Conservation (phyloP, 2,113 vertebrate genomes). For the Orthonyx spaldingii region DNA sequence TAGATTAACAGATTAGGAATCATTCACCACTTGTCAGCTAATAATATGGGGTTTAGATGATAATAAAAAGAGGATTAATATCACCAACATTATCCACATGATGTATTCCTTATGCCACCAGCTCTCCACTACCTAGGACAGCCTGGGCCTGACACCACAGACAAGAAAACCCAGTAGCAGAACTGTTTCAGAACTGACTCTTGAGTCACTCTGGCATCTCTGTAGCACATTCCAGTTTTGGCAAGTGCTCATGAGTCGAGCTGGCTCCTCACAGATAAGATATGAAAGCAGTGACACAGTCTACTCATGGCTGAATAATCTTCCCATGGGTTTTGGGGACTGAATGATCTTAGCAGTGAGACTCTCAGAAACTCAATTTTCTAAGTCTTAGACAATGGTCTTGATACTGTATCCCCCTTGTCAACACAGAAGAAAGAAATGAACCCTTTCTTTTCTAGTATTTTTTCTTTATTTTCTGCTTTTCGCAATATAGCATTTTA, state of each 20-base stretch:
- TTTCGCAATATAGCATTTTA: not conserved
- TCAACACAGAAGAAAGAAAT: not conserved
- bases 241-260: not conserved
- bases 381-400: not conserved
- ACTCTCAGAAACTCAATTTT: not conserved
- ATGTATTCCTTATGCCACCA: not conserved
- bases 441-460: not conserved
- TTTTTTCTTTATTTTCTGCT: not conserved
- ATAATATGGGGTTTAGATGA: not conserved
- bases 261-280: slow-evolving; percentile 5
- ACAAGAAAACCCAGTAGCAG: not conserved
- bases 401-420: not conserved
- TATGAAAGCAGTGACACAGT: not conserved
- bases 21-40: not conserved
- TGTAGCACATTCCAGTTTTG: not conserved
- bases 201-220: not conserved
- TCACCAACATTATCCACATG: not conserved
- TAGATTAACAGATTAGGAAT: not conserved
- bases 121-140: not conserved
- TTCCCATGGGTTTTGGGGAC: not conserved
- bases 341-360: not conserved
- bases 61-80: not conserved
- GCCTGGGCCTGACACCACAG: not conserved
- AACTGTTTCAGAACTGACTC: not conserved
- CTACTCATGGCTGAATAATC: not conserved